A percentile compares a stretch with the other conserved stretches of the same genome.
Evolutionary conservation across 2,888 invertebrate genomes (phyloP).

Genomic region (Drosophila percnosoma): DNA sequence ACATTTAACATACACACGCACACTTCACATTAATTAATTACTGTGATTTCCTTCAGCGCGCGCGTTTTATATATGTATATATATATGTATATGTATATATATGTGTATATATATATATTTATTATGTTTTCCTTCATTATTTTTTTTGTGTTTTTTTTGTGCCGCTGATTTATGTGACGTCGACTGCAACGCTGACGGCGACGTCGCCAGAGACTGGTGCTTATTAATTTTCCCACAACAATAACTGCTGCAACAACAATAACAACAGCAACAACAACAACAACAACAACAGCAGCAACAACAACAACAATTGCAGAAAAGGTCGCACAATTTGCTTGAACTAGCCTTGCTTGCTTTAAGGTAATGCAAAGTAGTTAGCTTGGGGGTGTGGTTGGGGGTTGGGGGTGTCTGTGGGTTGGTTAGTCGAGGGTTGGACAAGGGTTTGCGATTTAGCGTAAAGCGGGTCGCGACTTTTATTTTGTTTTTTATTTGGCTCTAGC

Average conservation of each 20-base stretch:
- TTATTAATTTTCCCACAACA: conserved; percentile 71
- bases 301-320: conserved; percentile 28
- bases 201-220: conserved; percentile 43
- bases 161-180: conserved; percentile 62
- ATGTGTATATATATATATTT: neutral
- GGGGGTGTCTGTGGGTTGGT: neutral
- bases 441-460: conserved; percentile 6
- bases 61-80: conserved; percentile 27
- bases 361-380: neutral
- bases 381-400: neutral
- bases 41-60: conserved; percentile 71
- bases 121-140: conserved; percentile 7
- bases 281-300: conserved; percentile 1
- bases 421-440: neutral
- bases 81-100: conserved; percentile 16
- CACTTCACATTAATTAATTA: conserved; percentile 64
- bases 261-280: conserved; percentile 1
- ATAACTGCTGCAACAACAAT: conserved; percentile 43
- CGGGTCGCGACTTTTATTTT: conserved; percentile 33
- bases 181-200: conserved; percentile 38
- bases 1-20: conserved; percentile 26
- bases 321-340: conserved; percentile 52
- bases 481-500: neutral
- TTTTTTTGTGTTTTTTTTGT: conserved; percentile 18
- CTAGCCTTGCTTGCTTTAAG: conserved; percentile 13